These are phyloP conservation scores for Drosophila subobscura DNA, from an alignment of 1,140 invertebrate genomes.

Conservation along the genomic window DNA sequence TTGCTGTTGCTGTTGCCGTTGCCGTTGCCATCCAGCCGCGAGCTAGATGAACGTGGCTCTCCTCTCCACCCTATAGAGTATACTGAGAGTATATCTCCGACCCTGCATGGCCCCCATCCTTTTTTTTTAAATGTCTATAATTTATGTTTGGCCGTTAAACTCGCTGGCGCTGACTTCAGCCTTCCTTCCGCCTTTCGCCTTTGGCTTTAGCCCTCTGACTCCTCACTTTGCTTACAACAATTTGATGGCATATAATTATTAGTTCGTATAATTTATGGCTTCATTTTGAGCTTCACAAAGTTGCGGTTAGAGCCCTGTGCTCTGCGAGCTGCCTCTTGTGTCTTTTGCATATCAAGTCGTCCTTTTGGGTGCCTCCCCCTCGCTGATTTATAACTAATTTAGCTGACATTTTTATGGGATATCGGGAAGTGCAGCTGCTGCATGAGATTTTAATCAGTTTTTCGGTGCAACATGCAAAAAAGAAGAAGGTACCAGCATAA, in stretches of 20 bases:
- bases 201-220: constrained; percentile 9
- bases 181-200: constrained; percentile 38
- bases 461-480: constrained; percentile 37
- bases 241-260: constrained; percentile 81
- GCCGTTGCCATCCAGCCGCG: too few relatives aligned
- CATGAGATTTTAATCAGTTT: constrained; percentile 52
- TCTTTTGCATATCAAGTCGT: constrained; percentile 46
- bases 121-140: constrained; percentile 76
- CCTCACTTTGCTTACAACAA: constrained; percentile 64
- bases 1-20: too few relatives aligned
- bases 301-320: constrained; percentile 22
- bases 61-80: too few relatives aligned
- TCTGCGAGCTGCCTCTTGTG: constrained; percentile 31
- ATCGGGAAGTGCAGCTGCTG: constrained; percentile 48
- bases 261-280: constrained; percentile 80
- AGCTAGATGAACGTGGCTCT: not conserved
- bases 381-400: constrained; percentile 78
- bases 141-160: constrained; percentile 74
- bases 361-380: constrained; percentile 5
- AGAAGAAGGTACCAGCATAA: constrained; percentile 15
- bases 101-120: constrained; percentile 11
- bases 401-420: constrained; percentile 60
- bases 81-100: not conserved
- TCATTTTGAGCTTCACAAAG: constrained; percentile 71
- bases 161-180: constrained; percentile 55